Base-by-base conservation (phyloP, 2,113 vertebrate genomes). In the Gulo gulo region DNA sequence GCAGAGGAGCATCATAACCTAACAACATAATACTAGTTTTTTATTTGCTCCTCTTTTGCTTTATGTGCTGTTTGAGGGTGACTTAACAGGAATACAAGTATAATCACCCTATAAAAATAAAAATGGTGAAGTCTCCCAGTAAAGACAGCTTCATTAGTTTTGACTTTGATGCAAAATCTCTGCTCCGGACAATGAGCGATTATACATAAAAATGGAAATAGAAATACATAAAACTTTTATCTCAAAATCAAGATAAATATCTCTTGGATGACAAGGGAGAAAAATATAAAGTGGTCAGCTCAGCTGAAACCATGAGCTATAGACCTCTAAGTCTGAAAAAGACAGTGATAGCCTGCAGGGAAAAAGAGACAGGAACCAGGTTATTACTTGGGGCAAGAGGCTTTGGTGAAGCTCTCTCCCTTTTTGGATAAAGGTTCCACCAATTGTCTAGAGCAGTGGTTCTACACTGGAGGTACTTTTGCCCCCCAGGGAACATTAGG, bases 231-330 rank as follows among this genome's bases (percentile, higher is more conserved):
- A 81, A 61, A 67, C 57, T 31, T 15, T 57, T 89, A 90, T 61
- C 23, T 71, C 36, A 83, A 84, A 94, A 71, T 55, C 69, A 92
- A 88, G n/a, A 92, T 79, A 88, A 97, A 84, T 31, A 79, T 65
- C 55, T 88, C 69, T 73, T 88, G 21, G 55, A 31, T 65, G 36
- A 45, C 52, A 59, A 10, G 7, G 16, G 15, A 13, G 47, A 52
- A 95, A 93, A 82, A 52, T n/a, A 61, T 12, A 82, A 59, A 73
- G 29, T 59, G 31, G 24, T 69, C 20, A 84, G 24, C 55, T 63
- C 34, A 9, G 39, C 2, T 83, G 36, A 57, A 91, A 34, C 12
- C 18, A 61, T 36, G 79, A 55, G 6, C 14, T 24, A 15, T 23
- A 94, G 31, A 55, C 21, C 18, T 59, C 42, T 20, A 65, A 16